Evolutionary conservation across 1,140 invertebrate genomes (phyloP), one percentile per base, ranked within the genome.

Genomic region (Latrodectus geometricus): DNA sequence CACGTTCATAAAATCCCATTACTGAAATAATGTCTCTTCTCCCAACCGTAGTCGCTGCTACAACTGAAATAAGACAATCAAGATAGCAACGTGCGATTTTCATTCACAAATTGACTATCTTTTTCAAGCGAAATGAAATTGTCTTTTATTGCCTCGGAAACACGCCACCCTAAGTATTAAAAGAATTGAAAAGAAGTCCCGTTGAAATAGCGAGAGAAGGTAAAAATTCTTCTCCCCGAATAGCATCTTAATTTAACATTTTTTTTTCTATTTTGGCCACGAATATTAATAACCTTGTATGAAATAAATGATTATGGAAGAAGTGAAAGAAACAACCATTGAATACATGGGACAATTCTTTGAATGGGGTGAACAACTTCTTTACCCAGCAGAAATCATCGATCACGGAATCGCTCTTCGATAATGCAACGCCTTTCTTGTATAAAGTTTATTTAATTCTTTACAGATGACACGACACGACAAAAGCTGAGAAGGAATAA

Each of bases 201-300:
- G n/a, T 65, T 9, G 68, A 69, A 80, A 70, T 72, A 49, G 68
- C 77, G 54, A 50, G 52, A 48, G 68, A 65, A 80, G 61, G 54
- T 78, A 49, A 9, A 35, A 50, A 66, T 50, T n/a, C 52, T 80
- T 80, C 78, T 70, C 70, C 8, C 70, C 21, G 20, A 54, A 66
- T 48, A 48, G 78, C 65, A 80, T n/a, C 21, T 73, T 65, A 50
- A 17, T 72, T 82, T 61, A 72, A 49, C 52, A 23, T 82, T 65
- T 82, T 65, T n/a, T 70, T 54, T 35, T 8, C 52, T 11, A 9
- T 20, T 61, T 52, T 35, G 35, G 35, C 35, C 35, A 35, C 69
- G 80, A 73, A 84, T 84, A 84, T 84, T 84, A 75, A 84, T 84
- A 84, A 84, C 48, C 81, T 75, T 76, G 81, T 75, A 75, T 84